A percentile compares a stretch with the other conserved stretches of the same genome.
Evolutionary conservation across 2,888 invertebrate species (phyloP).

Genomic region (Spilarctia lutea): DNA sequence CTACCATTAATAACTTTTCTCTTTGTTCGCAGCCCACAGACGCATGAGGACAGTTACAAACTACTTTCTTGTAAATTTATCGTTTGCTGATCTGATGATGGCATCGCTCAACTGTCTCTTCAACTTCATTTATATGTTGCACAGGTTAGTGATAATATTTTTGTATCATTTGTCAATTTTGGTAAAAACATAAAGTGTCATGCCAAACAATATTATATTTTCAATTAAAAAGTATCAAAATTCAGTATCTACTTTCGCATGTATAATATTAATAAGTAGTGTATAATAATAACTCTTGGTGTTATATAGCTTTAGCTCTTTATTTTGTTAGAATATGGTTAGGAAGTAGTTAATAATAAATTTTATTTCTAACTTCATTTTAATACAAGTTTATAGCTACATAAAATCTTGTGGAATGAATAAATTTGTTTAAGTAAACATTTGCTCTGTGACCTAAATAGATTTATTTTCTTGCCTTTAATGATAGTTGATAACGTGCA

Average conservation of each 20-base stretch:
- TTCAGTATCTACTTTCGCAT: too few relatives aligned
- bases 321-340: neutral
- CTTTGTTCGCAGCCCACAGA: conserved; percentile 89
- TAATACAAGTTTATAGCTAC: neutral
- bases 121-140: conserved; percentile 96
- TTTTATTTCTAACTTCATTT: neutral
- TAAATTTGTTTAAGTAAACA: neutral
- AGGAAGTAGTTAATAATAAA: neutral
- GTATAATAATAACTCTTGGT: too few relatives aligned
- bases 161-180: neutral
- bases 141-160: conserved; percentile 83
- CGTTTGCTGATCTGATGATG: conserved; percentile 95
- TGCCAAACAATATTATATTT: too few relatives aligned
- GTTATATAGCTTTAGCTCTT: too few relatives aligned
- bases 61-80: conserved; percentile 96
- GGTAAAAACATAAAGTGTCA: too few relatives aligned
- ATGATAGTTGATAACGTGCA: neutral
- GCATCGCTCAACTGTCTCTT: conserved; percentile 95
- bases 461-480: neutral
- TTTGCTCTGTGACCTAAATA: neutral
- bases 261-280: too few relatives aligned
- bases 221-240: too few relatives aligned
- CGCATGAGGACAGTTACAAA: conserved; percentile 96
- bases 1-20: neutral
- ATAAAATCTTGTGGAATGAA: neutral